Evolutionary conservation across 2,113 vertebrate species (phyloP).

Genomic region (Piaya cayana): DNA sequence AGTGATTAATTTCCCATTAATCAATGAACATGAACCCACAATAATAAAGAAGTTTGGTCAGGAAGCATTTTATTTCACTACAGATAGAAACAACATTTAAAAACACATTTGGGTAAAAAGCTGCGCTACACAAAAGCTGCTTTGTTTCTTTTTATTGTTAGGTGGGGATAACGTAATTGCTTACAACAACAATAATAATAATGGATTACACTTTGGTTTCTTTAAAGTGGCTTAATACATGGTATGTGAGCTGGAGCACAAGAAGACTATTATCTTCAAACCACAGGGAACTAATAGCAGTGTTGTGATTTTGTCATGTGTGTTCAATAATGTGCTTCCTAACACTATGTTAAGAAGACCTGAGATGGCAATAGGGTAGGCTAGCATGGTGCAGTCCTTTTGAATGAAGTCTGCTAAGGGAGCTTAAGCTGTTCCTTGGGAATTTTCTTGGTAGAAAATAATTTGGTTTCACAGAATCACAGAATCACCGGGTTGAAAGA

Average conservation of each 20-base stretch:
- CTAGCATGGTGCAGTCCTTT: neutral
- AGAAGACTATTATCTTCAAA: neutral
- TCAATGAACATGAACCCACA: neutral
- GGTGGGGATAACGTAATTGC: neutral
- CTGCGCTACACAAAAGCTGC: neutral
- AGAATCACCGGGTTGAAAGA: no score
- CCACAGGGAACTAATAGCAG: neutral
- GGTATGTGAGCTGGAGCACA: neutral
- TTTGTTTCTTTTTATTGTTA: neutral
- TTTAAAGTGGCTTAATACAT: neutral
- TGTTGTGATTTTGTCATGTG: neutral
- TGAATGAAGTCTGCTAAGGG: neutral
- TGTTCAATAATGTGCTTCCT: neutral
- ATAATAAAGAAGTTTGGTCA: neutral
- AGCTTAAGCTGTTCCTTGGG: neutral
- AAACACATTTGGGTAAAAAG: neutral
- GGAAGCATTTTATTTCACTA: neutral
- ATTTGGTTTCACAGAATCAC: no score
- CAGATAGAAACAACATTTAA: neutral
- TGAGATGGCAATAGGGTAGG: neutral
- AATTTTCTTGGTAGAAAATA: slow-evolving; percentile 10
- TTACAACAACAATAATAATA: neutral
- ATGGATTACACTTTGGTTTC: neutral
- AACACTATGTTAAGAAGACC: neutral
- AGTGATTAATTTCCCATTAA: neutral